A percentile compares a stretch with the other conserved stretches of the same genome.
These are phyloP conservation scores for Tineola bisselliella DNA, from an alignment of 2,888 invertebrate genomes.

Conservation along the genomic window DNA sequence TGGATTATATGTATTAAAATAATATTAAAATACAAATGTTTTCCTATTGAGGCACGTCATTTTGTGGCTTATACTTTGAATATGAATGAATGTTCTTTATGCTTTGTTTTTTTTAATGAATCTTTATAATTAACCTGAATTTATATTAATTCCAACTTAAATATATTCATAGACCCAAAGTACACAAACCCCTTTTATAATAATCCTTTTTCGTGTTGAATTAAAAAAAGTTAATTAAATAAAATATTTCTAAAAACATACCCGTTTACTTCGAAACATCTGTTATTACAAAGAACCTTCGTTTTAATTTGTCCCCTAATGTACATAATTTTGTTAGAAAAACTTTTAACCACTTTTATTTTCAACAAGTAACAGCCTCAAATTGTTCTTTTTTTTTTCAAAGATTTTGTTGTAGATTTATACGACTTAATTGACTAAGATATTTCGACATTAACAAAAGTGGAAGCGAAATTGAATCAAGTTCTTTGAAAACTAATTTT, in stretches of 20 bases:
- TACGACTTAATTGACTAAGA: background rate
- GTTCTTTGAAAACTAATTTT: slow-evolving; percentile 12
- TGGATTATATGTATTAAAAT: background rate
- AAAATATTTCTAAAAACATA: background rate
- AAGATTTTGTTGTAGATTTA: background rate
- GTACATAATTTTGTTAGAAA: background rate
- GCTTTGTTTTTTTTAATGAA: no score
- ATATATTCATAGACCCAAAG: no score
- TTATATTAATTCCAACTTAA: no score
- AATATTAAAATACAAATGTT: background rate
- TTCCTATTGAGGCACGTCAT: background rate
- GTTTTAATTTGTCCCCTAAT: background rate
- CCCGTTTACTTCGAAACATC: background rate
- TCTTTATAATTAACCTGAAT: no score
- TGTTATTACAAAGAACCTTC: background rate
- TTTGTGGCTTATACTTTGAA: background rate
- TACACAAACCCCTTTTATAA: no score
- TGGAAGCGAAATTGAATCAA: slow-evolving; percentile 6
- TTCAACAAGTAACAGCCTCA: background rate
- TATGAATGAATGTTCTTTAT: no score
- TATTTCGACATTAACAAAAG: background rate
- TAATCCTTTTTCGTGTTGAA: no score
- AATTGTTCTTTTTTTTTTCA: background rate
- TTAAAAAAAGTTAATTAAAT: no score
- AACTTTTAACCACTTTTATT: background rate